Percentiles rank a stretch among this genome's conserved stretches.
These are phyloP conservation scores for Leptosomus discolor DNA, from an alignment of 2,113 vertebrate species.

Conservation along the genomic window DNA sequence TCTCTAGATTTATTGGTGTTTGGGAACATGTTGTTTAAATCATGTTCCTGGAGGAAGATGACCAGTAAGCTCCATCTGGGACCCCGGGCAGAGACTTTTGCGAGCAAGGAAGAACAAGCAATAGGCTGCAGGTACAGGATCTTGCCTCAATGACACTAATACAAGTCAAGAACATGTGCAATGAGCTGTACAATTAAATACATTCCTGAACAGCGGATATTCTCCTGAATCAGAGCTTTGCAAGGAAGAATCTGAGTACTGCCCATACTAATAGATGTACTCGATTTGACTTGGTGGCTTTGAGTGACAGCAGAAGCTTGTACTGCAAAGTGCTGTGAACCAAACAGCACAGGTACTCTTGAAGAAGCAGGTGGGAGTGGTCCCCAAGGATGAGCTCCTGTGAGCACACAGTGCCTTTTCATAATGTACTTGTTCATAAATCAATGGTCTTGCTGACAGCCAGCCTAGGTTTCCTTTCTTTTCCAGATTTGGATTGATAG, in stretches of 20 bases:
- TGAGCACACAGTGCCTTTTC: neutral
- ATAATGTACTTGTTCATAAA: neutral
- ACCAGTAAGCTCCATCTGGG: neutral
- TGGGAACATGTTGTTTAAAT: neutral
- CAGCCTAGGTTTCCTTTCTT: neutral
- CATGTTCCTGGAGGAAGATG: neutral
- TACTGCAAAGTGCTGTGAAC: neutral
- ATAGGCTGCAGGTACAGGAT: neutral
- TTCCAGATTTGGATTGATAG: neutral
- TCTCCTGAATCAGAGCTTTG: neutral
- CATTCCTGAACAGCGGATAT: neutral
- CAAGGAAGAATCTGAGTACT: neutral
- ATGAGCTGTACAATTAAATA: neutral
- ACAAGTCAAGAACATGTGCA: neutral
- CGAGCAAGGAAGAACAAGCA: neutral
- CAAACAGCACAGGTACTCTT: accelerated
- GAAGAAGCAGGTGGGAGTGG: accelerated
- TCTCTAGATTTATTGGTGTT: neutral
- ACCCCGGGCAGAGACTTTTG: neutral
- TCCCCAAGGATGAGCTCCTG: accelerated
- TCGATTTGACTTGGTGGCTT: neutral
- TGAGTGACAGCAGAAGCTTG: neutral
- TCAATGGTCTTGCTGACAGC: neutral
- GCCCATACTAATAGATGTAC: neutral
- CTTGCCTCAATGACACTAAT: neutral